Conservation (phyloP, 2,113 vertebrate genomes). For the Oryzias javanicus region DNA sequence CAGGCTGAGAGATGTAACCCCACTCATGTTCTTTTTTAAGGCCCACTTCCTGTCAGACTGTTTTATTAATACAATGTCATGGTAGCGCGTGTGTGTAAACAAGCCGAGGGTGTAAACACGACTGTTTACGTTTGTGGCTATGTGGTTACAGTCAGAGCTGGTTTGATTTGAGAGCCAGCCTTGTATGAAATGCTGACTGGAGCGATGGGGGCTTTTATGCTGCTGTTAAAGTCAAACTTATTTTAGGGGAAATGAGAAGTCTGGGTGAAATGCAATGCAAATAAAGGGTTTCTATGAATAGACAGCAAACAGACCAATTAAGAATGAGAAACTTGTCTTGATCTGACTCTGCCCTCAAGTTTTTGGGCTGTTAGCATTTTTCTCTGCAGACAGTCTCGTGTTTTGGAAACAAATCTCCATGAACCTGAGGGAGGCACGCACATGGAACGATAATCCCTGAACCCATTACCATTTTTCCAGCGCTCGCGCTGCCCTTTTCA, state of each 20-base stretch:
- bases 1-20: constrained; percentile 26
- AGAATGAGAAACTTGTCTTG: neutral
- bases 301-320: neutral
- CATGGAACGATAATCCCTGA: constrained; percentile 22
- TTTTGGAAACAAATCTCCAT: constrained; percentile 56
- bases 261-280: constrained; percentile 12
- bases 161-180: constrained; percentile 29
- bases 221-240: no score
- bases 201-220: neutral
- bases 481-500: constrained; percentile 55
- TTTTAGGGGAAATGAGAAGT: constrained; percentile 28
- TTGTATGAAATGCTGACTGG: neutral
- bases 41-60: constrained; percentile 4
- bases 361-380: neutral
- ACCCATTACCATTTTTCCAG: constrained; percentile 27
- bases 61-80: constrained; percentile 52
- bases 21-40: constrained; percentile 29
- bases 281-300: neutral
- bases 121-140: constrained; percentile 38
- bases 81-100: constrained; percentile 17
- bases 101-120: constrained; percentile 8
- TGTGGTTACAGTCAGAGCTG: constrained; percentile 19
- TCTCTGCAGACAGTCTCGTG: constrained; percentile 33
- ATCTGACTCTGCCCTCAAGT: no score
- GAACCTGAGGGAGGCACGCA: constrained; percentile 23